phyloP scores from a whole-genome alignment of 2,888 invertebrate genomes.

The Zhuqinia jingwanae region DNA sequence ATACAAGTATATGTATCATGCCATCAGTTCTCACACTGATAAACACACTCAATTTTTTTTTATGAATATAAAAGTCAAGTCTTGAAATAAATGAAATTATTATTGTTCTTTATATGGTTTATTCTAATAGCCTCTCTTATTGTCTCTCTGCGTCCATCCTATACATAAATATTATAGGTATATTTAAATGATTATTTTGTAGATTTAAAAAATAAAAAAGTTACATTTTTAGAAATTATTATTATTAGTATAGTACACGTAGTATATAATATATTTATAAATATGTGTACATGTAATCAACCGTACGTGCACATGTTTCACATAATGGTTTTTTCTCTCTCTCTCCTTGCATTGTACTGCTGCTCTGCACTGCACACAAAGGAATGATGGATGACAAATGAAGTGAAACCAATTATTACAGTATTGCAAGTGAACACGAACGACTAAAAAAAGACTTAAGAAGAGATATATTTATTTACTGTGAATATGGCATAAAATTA shows the following conservation, averaged over 20 bases:
- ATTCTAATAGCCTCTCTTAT: constrained; percentile 29
- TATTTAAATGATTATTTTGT: constrained; percentile 2
- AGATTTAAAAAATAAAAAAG: neutral
- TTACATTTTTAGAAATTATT: constrained; percentile 12
- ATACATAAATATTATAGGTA: neutral
- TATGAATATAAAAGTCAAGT: constrained; percentile 56
- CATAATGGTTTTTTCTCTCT: constrained; percentile 13
- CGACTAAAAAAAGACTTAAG: neutral
- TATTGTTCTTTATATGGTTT: constrained; percentile 31
- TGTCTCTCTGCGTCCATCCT: neutral
- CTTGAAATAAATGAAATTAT: constrained; percentile 46
- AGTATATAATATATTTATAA: neutral
- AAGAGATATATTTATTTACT: constrained; percentile 48
- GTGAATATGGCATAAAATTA: constrained; percentile 65
- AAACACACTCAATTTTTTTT: too few relatives aligned
- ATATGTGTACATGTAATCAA: constrained; percentile 4
- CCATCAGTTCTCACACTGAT: constrained; percentile 68
- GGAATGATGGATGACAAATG: constrained; percentile 67
- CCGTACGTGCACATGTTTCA: constrained; percentile 37
- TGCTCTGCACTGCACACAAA: constrained; percentile 11
- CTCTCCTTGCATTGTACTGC: too few relatives aligned
- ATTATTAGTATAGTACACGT: too few relatives aligned
- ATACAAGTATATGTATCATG: too few relatives aligned
- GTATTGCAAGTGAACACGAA: constrained; percentile 60
- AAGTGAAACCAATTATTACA: constrained; percentile 69